Evolutionary conservation across 2,888 invertebrate genomes (phyloP).

Genomic region (Empis livida): DNA sequence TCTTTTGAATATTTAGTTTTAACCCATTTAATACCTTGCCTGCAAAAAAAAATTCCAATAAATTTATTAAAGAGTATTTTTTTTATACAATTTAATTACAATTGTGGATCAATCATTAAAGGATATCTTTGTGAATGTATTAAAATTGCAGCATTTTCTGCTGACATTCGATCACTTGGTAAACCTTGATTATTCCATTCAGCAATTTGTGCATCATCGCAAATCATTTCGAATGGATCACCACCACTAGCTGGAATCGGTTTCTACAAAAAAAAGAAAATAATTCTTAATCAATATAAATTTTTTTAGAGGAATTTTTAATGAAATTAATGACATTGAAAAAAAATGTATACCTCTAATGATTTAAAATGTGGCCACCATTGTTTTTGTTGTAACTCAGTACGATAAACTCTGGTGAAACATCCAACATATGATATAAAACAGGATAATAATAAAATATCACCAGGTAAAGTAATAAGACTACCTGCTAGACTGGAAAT

Average conservation of each 20-base stretch:
- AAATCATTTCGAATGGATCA: conserved; percentile 74
- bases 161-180: conserved; percentile 85
- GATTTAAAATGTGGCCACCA: conserved; percentile 71
- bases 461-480: conserved; percentile 72
- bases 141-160: conserved; percentile 87
- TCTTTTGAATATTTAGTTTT: conserved; percentile 68
- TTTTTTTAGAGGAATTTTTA: too few species aligned
- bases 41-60: conserved; percentile 21
- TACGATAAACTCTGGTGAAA: conserved; percentile 73
- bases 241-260: conserved; percentile 68
- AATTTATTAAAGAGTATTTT: too few species aligned
- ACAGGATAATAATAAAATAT: conserved; percentile 76
- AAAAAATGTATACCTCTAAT: conserved; percentile 49
- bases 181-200: conserved; percentile 90
- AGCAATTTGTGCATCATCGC: conserved; percentile 86
- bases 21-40: conserved; percentile 90
- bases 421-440: conserved; percentile 93
- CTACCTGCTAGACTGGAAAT: conserved; percentile 50
- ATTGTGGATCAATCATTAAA: conserved; percentile 86
- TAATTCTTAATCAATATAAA: too few species aligned
- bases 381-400: conserved; percentile 59
- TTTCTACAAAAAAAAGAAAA: conserved; percentile 38
- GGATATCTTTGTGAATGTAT: conserved; percentile 87
- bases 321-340: too few species aligned
- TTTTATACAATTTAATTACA: conserved; percentile 33